Conservation (phyloP, 2,888 invertebrate genomes). For the Enoplolaimus lenunculus region DNA sequence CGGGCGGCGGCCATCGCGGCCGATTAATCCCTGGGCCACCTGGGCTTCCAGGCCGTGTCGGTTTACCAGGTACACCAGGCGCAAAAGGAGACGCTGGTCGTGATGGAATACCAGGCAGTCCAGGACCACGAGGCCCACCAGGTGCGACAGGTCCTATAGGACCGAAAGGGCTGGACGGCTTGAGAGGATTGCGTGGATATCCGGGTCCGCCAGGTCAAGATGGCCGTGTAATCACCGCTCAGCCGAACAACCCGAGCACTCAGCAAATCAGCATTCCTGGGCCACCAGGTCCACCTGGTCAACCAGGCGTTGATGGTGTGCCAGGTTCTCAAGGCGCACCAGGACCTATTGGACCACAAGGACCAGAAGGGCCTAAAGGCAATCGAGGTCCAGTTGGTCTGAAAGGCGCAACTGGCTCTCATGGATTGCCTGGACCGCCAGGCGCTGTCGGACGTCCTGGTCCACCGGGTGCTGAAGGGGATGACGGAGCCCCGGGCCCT, state of each 20-base stretch:
- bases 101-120: too few relatives aligned
- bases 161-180: neutral
- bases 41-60: too few relatives aligned
- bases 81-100: too few relatives aligned
- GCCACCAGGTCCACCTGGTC: slow-evolving; percentile 35
- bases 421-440: neutral
- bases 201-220: neutral
- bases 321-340: slow-evolving; percentile 31
- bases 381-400: neutral
- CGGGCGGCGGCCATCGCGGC: too few relatives aligned
- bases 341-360: slow-evolving; percentile 31
- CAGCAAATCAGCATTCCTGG: slow-evolving; percentile 23
- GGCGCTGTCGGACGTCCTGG: neutral
- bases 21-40: too few relatives aligned
- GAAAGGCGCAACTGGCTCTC: slow-evolving; percentile 5
- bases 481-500: neutral
- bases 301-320: slow-evolving; percentile 31
- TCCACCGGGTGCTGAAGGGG: neutral
- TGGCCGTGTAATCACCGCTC: neutral
- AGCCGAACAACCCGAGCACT: neutral
- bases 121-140: neutral
- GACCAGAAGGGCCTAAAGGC: slow-evolving; percentile 12
- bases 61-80: too few relatives aligned
- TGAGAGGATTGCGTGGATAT: neutral
- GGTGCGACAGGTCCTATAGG: neutral